Percentiles rank a stretch among this genome's conserved stretches.
Conservation (phyloP, 2,888 invertebrate species). For the Lithophane ornitopus region DNA sequence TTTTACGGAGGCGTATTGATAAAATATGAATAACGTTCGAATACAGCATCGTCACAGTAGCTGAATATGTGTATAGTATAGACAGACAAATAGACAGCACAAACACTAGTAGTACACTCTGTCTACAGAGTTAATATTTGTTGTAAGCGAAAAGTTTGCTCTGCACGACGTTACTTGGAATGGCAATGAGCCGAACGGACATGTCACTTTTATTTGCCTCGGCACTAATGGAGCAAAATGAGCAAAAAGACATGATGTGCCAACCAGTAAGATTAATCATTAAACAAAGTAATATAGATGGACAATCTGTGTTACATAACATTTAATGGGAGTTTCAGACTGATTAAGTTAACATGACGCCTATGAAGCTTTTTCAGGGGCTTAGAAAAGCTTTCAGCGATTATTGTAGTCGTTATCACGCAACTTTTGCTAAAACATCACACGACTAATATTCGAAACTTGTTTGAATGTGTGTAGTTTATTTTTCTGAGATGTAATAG, state of each 20-base stretch:
- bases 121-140: constrained; percentile 65
- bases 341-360: constrained; percentile 44
- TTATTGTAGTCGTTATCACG: neutral
- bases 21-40: constrained; percentile 56
- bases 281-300: constrained; percentile 44
- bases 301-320: constrained; percentile 26
- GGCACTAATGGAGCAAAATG: constrained; percentile 66
- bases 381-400: neutral
- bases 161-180: constrained; percentile 58
- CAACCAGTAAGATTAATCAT: constrained; percentile 45
- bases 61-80: constrained; percentile 40
- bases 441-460: neutral
- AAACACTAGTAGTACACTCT: constrained; percentile 57
- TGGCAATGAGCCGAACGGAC: constrained; percentile 70
- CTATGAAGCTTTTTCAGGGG: constrained; percentile 10
- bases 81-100: constrained; percentile 60
- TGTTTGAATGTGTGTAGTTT: too few relatives aligned
- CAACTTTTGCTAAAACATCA: constrained; percentile 4
- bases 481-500: neutral
- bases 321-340: constrained; percentile 19
- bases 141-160: constrained; percentile 64
- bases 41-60: constrained; percentile 45
- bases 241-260: constrained; percentile 55
- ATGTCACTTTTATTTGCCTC: constrained; percentile 75
- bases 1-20: constrained; percentile 55